A percentile compares a stretch with the other conserved stretches of the same genome.
Evolutionary conservation across 1,140 invertebrate genomes (phyloP).

Genomic region (Bombus turneri): DNA sequence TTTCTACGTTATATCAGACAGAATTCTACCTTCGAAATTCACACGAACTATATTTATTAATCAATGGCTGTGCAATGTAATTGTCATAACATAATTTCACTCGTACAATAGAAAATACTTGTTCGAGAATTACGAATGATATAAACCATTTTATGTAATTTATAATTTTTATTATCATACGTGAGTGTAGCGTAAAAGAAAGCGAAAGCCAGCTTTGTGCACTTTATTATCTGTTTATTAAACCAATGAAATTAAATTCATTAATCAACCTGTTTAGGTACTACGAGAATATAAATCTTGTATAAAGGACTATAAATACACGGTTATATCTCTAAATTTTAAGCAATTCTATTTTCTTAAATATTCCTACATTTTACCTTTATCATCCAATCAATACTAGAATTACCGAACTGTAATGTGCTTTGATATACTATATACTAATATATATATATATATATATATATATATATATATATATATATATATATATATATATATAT

Average conservation of each 20-base stretch:
- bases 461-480: no score
- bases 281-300: conserved; percentile 22
- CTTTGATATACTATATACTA: no score
- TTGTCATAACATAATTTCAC: conserved; percentile 14
- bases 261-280: conserved; percentile 7
- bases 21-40: conserved; percentile 1
- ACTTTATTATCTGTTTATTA: conserved; percentile 20
- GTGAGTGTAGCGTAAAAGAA: not conserved
- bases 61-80: conserved; percentile 38
- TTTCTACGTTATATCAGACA: not conserved
- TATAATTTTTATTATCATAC: conserved; percentile 25
- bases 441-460: no score
- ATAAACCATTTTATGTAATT: not conserved
- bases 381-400: not conserved
- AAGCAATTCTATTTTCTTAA: conserved; percentile 1
- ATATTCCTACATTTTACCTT: not conserved
- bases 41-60: conserved; percentile 32
- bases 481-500: no score
- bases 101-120: no score
- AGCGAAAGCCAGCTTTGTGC: not conserved
- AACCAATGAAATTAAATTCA: not conserved
- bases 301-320: conserved; percentile 43
- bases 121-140: not conserved
- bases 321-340: conserved; percentile 22
- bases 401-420: no score